Base-by-base conservation (phyloP, 2,797 vertebrate genomes). In the Neoniphon sammara region DNA sequence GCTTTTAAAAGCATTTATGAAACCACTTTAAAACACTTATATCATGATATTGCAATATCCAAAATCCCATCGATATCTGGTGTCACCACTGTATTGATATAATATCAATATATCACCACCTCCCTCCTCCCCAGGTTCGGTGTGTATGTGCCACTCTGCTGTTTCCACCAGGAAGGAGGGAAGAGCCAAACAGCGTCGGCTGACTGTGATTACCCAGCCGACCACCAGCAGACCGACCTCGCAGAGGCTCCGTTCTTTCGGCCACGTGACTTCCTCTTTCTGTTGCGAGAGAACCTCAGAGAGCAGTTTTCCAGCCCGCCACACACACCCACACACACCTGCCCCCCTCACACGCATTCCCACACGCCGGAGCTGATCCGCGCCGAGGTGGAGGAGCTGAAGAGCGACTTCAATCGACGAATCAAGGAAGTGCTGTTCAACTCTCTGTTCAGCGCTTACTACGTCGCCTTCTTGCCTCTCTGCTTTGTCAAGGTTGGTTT, bases 381-480 rank as follows among this genome's bases (percentile, higher is more conserved):
- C 44, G 95, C 95, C 2, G 98, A 99, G 88, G 97, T 99, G 85
- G 97, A 99, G 90, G 97, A 97, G 89, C 94, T 99, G 71, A 98
- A 98, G 93, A 96, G 96, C 44, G 97, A 99, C 92, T 99, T 99
- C 91, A 99, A 99, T 91, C 96, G 96, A 58, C 94, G 98, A 66
- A 99, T 99, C 87, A 99, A 99, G 89, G 98, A 99, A 92, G 98
- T 99, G 80, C 96, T 99, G 77, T 99, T 99, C 95, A 99, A 99
- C 91, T 99, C 98, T 27, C 94, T 99, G 83, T 99, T 99, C 94
- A 99, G 97, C 83, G 98, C 97, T 83, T 99, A 99, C 91, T 99
- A 99, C 0, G 98, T 99, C 66, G 97, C 98, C 25, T 98, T 98
- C 91, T 94, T 99, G 87, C 98, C 98, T 0, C 94, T 99, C 69